Conservation (phyloP, 2,797 vertebrate genomes). For the Caiman crocodilus region DNA sequence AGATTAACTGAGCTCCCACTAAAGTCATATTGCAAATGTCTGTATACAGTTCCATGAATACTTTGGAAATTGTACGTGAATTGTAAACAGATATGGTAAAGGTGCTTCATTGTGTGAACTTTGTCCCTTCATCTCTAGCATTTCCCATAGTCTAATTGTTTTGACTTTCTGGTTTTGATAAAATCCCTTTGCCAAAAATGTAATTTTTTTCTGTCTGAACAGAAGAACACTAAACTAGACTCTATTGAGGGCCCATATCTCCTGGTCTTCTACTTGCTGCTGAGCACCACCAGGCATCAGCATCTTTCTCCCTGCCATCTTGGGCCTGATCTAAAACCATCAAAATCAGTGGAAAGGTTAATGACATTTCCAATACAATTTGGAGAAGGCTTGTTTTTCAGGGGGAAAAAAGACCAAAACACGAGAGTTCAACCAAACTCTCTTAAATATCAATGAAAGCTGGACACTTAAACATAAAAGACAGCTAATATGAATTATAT, state of each 20-base stretch:
- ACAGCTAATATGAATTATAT: neutral
- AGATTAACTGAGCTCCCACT: neutral
- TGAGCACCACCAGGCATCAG: neutral
- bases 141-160: neutral
- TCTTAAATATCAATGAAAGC: neutral
- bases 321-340: neutral
- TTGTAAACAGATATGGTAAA: neutral
- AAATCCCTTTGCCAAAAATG: neutral
- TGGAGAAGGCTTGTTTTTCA: neutral
- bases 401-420: neutral
- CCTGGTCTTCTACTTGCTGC: neutral
- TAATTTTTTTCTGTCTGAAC: neutral
- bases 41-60: neutral
- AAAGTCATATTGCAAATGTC: neutral
- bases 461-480: neutral
- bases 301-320: neutral
- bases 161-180: too few relatives aligned
- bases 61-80: conserved; percentile 1
- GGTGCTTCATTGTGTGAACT: neutral
- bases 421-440: neutral
- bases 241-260: neutral
- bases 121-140: neutral
- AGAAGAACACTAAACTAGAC: neutral
- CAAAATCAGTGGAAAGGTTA: neutral
- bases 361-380: neutral